Evolutionary conservation across 2,113 vertebrate species (phyloP).

Genomic region (Peromyscus leucopus): DNA sequence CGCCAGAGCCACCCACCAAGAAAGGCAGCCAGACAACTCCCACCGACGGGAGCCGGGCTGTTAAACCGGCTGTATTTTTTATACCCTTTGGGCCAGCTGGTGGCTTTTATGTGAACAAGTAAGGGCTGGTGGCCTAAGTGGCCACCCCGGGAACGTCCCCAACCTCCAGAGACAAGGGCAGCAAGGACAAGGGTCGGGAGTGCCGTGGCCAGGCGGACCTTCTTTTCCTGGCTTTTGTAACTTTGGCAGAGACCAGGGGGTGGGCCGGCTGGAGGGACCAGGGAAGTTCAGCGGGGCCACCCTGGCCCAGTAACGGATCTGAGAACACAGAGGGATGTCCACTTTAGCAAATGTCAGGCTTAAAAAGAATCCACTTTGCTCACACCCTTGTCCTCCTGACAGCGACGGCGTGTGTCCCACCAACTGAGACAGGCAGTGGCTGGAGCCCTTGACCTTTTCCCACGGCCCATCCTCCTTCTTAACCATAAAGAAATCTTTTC

Average conservation of each 20-base stretch:
- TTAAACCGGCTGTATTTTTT: not conserved
- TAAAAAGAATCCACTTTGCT: not conserved
- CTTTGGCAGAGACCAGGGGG: not conserved
- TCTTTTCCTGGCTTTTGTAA: not conserved
- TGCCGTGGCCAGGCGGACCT: not conserved
- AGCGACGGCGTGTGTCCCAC: fast-evolving
- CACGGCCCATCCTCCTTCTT: not conserved
- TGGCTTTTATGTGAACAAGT: not conserved
- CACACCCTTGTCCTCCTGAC: fast-evolving
- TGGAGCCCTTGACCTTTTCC: not conserved
- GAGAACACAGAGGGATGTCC: not conserved
- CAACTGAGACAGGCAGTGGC: not conserved
- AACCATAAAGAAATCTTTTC: slow-evolving; percentile 58
- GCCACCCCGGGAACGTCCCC: not conserved
- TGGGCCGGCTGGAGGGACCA: not conserved
- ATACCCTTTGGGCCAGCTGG: not conserved
- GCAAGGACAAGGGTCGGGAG: not conserved
- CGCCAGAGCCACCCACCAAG: not conserved
- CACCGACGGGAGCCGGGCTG: too few relatives aligned
- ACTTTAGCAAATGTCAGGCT: not conserved
- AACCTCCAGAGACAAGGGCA: not conserved
- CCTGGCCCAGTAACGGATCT: not conserved
- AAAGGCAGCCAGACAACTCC: not conserved
- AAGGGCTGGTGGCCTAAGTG: not conserved
- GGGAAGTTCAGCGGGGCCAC: not conserved